These are phyloP conservation scores for Glossosoma conforme DNA, from an alignment of 1,140 invertebrate species.

Conservation along the genomic window DNA sequence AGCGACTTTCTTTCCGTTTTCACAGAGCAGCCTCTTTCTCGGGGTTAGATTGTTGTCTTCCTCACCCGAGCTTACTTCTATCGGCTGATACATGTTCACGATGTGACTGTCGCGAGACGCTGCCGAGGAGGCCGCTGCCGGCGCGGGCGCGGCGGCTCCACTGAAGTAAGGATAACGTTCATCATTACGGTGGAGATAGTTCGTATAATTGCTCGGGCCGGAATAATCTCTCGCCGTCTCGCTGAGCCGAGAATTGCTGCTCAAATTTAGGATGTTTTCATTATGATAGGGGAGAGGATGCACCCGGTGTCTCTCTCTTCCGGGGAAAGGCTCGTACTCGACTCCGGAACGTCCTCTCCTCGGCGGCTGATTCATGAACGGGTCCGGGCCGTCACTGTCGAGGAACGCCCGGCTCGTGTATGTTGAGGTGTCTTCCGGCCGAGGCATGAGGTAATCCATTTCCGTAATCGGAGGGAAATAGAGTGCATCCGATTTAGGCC, in stretches of 20 bases:
- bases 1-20: constrained; percentile 24
- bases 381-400: constrained; percentile 10
- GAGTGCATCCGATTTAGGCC: constrained; percentile 12
- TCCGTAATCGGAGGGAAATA: constrained; percentile 16
- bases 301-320: constrained; percentile 7
- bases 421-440: constrained; percentile 1
- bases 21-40: constrained; percentile 36
- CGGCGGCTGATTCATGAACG: constrained; percentile 14
- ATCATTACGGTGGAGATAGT: constrained; percentile 23
- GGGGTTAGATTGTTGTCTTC: constrained; percentile 36
- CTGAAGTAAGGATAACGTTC: background rate
- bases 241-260: constrained; percentile 21
- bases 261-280: constrained; percentile 27
- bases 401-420: constrained; percentile 1
- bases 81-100: constrained; percentile 33
- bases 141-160: background rate
- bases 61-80: constrained; percentile 48
- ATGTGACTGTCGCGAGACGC: constrained; percentile 7
- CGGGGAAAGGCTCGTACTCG: constrained; percentile 12
- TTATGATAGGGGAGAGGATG: constrained; percentile 24
- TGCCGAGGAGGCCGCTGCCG: background rate
- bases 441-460: constrained; percentile 3
- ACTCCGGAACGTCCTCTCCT: constrained; percentile 2
- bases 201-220: constrained; percentile 23
- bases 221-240: constrained; percentile 11